Evolutionary conservation across 2,797 vertebrate species (phyloP), one percentile per base, ranked within the genome.

Genomic region (Takifugu rubripes): DNA sequence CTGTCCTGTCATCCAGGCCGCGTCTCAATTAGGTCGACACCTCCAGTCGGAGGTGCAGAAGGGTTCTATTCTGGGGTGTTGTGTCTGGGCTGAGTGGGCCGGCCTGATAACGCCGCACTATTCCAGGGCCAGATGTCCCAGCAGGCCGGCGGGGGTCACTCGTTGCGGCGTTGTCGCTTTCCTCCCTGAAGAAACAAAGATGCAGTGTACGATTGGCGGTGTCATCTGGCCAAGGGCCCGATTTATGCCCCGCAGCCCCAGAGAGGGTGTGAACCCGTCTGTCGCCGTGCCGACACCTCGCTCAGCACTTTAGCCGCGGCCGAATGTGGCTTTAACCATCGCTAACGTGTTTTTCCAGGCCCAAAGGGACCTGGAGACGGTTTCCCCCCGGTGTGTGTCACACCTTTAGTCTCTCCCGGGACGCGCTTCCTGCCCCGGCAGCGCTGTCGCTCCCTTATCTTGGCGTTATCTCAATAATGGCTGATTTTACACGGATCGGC

Each of bases 41-140:
- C 76, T 81, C 15, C 26, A 68, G 59, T 68, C 60, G 16, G 79
- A 82, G 78, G 84, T 84, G 44, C 11, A 3, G 80, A 75, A 61
- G 76, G 78, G 78, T 67, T 66, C 59, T 75, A 45, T 75, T 84
- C 75, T 77, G 72, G 66, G 70, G 68, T 55, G 76, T 70, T 71
- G 72, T 78, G 68, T 70, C 58, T 69, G 64, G 71, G 77, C 54
- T 74, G 84, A 85, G 84, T 77, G 77, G 62, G 68, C 57, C 51
- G 2, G 42, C 59, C 79, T 79, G 83, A 86, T 87, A 87, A 69
- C 75, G 17, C 49, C 53, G 70, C 66, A 67, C 71, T 84, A 70
- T 81, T 73, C 73, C 74, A 67, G 79, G 78, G 82, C 80, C 89
- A 87, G 85, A 89, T 91, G 83, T 83, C 81, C 74, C 77, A 67